Base-by-base conservation (phyloP, 2,797 vertebrate genomes). In the Catharus ustulatus region DNA sequence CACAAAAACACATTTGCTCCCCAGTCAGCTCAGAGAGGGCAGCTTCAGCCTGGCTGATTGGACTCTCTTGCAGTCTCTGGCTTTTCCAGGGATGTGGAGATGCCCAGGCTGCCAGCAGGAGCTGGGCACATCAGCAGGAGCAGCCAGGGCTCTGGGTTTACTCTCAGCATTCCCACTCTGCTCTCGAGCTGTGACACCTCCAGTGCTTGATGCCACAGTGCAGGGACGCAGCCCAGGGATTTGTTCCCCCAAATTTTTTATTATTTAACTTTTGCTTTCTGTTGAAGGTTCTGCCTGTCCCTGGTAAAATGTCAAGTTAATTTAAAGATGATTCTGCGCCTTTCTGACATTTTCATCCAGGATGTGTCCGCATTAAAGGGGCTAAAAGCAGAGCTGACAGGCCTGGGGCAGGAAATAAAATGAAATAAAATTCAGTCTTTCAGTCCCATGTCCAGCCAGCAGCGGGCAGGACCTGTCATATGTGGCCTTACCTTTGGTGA, bases 271-370 rank as follows among this genome's bases (percentile, higher is more conserved):
- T 90, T 1, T 55, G 55, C 81, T 86, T 89, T 64, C 82, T 20
- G 3, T 9, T 27, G 82, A 59, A 84, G 67, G 82, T 84, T 59
- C 89, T 74, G 83, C 73, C 2, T 54, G 71, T 90, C 96, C 84
- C 89, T 30, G 55, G 48, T 84, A 88, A 97, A 97, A 97, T 95
- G 97, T 96, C 97, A 95, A 80, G 87, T 96, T 95, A 95, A 97
- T 97, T 96, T 96, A 96, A 87, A 82, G 85, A 46, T 45, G 86
- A 82, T 79, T 45, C 71, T 38, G 38, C 3, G 1, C 78, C 83
- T 73, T 76, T 63, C 62, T 97, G 96, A 96, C 97, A 94, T 97
- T 97, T 97, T 84, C 86, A 73, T 95, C 92, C 89, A 69, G 81
- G 72, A 76, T 93, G 89, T 84, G 82, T 54, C 87, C 2, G 5